Evolutionary conservation across 2,797 vertebrate genomes (phyloP), one percentile per base, ranked within the genome.

Genomic region (Clarias laeviceps): DNA sequence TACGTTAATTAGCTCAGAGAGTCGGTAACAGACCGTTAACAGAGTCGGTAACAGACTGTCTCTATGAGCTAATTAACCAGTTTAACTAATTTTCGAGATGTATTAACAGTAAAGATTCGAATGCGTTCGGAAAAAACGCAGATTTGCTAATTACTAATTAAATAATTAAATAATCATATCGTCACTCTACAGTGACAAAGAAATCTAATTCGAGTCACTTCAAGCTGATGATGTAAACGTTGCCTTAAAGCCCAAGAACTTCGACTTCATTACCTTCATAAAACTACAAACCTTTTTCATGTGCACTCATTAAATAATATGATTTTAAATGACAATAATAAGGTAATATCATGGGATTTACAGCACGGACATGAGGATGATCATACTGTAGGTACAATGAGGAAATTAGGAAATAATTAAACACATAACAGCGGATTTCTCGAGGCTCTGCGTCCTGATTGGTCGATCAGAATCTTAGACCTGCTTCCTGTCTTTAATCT

Each of bases 401-500:
- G 15, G 0, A 14, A 45, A 72, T 45, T 45, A 11, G 17, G 40
- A 40, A 70, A 70, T 24, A 22, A 73, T 73, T 22, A 50, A 73
- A 18, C 17, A 18, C 15, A 29, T 29, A 56, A 29, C n/a, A 29
- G 50, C n/a, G 20, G n/a, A 32, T 22, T 34, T 22, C 27, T 59
- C n/a, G 1, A 34, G n/a, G 27, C 74, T 29, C 32, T 24, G 54
- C 7, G 17, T 22, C 54, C 34, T 61, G 72, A 82, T 66, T 45
- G 82, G 57, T 22, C 20, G 59, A 40, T 80, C 22, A 27, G 59
- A 45, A 82, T 20, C 66, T 61, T 65, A 5, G 76, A 57, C 1
- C 45, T 37, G 18, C 74, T 79, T 69, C 64, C 54, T 12, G 29
- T 27, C 83, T 78, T 79, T 84, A 84, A 84, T 69, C 74, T 59